Percentiles rank a stretch among this genome's conserved stretches.
phyloP scores from a whole-genome alignment of 2,797 vertebrate genomes.

The Dipus sagitta region DNA sequence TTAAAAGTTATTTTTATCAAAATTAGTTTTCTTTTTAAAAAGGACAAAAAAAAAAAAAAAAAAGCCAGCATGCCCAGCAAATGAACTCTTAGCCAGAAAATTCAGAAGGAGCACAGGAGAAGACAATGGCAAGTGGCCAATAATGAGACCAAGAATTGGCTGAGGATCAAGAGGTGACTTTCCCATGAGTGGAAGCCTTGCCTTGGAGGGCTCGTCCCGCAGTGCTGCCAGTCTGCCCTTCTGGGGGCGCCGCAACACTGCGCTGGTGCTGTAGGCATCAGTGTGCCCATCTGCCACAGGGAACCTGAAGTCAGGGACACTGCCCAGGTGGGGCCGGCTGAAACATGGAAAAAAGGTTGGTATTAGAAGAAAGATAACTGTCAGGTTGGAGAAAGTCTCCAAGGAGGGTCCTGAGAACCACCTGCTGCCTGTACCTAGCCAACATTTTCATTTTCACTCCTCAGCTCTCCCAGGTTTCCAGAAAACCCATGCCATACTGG shows the following conservation, averaged over 20 bases:
- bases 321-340: slow-evolving; percentile 93
- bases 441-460: background rate
- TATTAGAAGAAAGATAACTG: background rate
- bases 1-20: background rate
- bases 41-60: background rate
- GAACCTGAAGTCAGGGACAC: slow-evolving; percentile 96
- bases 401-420: no score
- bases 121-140: background rate
- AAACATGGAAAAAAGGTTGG: slow-evolving; percentile 4
- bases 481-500: background rate
- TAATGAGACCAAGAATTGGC: no score
- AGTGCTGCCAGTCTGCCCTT: slow-evolving; percentile 95
- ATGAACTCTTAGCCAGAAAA: slow-evolving; percentile 39
- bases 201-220: slow-evolving; percentile 97
- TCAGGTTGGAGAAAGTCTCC: background rate
- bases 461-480: accelerated
- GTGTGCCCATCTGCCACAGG: slow-evolving; percentile 93
- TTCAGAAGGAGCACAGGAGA: background rate
- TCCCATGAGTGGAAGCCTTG: slow-evolving; percentile 72
- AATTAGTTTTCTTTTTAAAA: background rate
- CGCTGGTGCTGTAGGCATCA: slow-evolving; percentile 91
- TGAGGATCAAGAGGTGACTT: accelerated
- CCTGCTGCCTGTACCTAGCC: no score
- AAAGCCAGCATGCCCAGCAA: background rate
- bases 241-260: slow-evolving; percentile 95